Evolutionary conservation across 2,888 invertebrate species (phyloP), one percentile per base, ranked within the genome.

Genomic region (Drosophila peninsularis): DNA sequence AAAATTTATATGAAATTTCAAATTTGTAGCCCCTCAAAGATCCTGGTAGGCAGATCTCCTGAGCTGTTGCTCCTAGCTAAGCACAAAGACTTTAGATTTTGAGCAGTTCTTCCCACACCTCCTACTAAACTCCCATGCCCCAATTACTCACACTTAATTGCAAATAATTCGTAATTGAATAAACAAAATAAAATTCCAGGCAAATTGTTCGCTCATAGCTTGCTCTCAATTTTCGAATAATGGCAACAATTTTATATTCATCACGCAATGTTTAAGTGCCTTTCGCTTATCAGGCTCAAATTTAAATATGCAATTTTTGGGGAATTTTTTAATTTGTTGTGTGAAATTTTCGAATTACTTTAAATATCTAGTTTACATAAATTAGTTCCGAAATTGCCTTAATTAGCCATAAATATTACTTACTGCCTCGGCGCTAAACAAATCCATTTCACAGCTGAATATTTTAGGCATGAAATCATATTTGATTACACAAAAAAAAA

Each of bases 391-490:
- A 36, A 50, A 36, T 34, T 10, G n/a, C 5, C 10, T 11, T 14
- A n/a, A 32, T 14, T 11, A 36, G 36, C 36, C n/a, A 21, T 21
- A n/a, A n/a, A 21, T 34, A 45, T 30, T 30, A 45, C 45, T 11
- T 17, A 17, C 27, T 11, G 5, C 3, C 10, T 3, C 21, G 17
- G 9, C 9, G 21, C 34, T 32, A 50, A 19, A 34, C 21, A 21
- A 34, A 34, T 5, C 19, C 19, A 32, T 42, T 63, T 50, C 32
- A 24, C 11, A 52, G 36, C 6, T 36, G 27, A 37, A 50, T 42
- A 63, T 36, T 42, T 62, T 14, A 32, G 32, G 44, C 52, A 50
- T 44, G 10, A 45, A 64, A 64, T 52, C 37, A 52, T 36, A 49
- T 34, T 44, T 47, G 24, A 27, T 45, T n/a, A 24, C n/a, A 19